These are phyloP conservation scores for Tromatobia lineatoria DNA, from an alignment of 2,888 invertebrate genomes.

Conservation along the genomic window DNA sequence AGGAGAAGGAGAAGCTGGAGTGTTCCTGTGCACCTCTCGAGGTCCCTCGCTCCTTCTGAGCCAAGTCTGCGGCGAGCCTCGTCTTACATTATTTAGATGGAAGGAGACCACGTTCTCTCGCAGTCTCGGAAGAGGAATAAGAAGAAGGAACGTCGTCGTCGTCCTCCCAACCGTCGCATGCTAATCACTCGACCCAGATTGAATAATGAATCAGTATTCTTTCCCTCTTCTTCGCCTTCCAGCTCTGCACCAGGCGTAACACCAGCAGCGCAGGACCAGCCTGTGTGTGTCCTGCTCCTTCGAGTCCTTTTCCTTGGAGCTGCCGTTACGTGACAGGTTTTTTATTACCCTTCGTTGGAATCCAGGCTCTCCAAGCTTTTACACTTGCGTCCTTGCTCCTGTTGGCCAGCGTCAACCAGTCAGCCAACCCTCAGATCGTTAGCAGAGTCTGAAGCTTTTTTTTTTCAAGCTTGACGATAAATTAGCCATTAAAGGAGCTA, in stretches of 20 bases:
- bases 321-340: conserved; percentile 85
- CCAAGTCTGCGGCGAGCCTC: conserved; percentile 75
- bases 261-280: conserved; percentile 38
- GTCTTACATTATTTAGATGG: conserved; percentile 84
- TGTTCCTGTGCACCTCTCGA: conserved; percentile 33
- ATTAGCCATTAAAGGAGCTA: not conserved
- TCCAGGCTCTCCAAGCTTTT: conserved; percentile 49
- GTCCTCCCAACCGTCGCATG: conserved; percentile 80
- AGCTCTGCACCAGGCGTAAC: conserved; percentile 55
- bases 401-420: conserved; percentile 26
- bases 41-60: conserved; percentile 39
- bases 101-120: conserved; percentile 70
- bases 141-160: conserved; percentile 52
- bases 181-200: conserved; percentile 88
- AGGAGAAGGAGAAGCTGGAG: conserved; percentile 41
- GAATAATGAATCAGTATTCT: conserved; percentile 89
- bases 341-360: conserved; percentile 86
- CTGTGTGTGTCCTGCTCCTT: conserved; percentile 28
- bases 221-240: conserved; percentile 79
- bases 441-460: conserved; percentile 26
- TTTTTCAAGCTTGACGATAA: not conserved
- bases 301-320: conserved; percentile 73
- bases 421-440: conserved; percentile 50
- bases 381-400: conserved; percentile 35
- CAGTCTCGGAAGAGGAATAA: conserved; percentile 41